Conservation (phyloP, 2,888 invertebrate genomes). For the Congeria kusceri region DNA sequence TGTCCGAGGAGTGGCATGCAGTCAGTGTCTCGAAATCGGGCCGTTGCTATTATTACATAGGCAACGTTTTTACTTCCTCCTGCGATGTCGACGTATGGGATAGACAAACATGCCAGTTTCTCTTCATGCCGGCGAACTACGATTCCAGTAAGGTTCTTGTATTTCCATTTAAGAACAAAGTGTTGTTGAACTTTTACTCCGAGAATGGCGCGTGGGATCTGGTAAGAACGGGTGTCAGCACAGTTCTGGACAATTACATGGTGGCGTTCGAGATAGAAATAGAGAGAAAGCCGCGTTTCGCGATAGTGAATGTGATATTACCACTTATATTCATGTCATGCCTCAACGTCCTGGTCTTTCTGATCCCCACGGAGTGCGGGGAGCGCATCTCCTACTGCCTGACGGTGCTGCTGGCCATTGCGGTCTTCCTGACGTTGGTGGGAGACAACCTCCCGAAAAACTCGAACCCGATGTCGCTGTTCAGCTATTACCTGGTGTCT, state of each 20-base stretch:
- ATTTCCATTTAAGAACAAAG: background rate
- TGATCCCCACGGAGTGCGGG: conserved; percentile 62
- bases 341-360: conserved; percentile 60
- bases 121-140: conserved; percentile 9
- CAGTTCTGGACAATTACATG: background rate
- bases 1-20: conserved; percentile 26
- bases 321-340: conserved; percentile 62
- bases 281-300: conserved; percentile 53
- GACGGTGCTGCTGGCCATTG: conserved; percentile 61
- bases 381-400: conserved; percentile 58
- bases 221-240: background rate
- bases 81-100: conserved; percentile 36
- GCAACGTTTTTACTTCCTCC: conserved; percentile 18
- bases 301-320: conserved; percentile 61
- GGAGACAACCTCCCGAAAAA: conserved; percentile 62
- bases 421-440: conserved; percentile 63
- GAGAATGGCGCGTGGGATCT: conserved; percentile 64
- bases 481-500: conserved; percentile 56
- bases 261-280: conserved; percentile 30
- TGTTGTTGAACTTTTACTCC: conserved; percentile 28
- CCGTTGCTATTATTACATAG: background rate
- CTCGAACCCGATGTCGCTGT: conserved; percentile 60
- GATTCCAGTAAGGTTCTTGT: background rate
- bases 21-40: background rate
- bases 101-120: conserved; percentile 19